These are phyloP conservation scores for Oreochromis spilurus DNA, from an alignment of 2,113 vertebrate genomes.

Conservation along the genomic window DNA sequence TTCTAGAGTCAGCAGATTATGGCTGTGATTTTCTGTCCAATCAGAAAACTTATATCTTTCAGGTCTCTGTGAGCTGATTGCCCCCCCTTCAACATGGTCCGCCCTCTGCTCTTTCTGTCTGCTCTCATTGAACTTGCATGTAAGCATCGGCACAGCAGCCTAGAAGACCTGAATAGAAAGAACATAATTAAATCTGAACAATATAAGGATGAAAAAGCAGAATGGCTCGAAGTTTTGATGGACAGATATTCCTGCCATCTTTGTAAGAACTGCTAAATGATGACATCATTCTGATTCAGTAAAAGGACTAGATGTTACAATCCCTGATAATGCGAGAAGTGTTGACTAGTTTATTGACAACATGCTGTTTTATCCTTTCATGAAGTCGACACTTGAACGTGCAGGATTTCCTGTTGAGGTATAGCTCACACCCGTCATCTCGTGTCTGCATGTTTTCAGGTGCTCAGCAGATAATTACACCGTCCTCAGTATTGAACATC, in stretches of 20 bases:
- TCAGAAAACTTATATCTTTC: not conserved
- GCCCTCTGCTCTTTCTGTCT: not conserved
- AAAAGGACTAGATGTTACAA: no score
- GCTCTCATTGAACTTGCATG: not conserved
- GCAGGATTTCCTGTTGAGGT: not conserved
- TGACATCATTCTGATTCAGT: not conserved
- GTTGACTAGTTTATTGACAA: not conserved
- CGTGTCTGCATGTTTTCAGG: not conserved
- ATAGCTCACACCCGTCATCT: not conserved
- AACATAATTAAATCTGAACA: not conserved
- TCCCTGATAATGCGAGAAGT: not conserved
- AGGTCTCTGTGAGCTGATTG: not conserved
- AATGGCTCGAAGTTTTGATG: not conserved
- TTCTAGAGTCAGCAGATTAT: not conserved
- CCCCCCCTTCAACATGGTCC: not conserved
- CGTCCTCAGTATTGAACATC: not conserved
- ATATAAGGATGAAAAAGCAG: not conserved
- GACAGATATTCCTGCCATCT: not conserved
- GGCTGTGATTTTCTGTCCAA: not conserved
- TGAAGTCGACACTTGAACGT: not conserved
- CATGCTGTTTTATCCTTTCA: not conserved
- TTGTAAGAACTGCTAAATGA: not conserved
- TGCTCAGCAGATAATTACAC: not conserved
- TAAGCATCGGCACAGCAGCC: not conserved
- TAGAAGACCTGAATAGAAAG: not conserved